Evolutionary conservation across 2,113 vertebrate species (phyloP).

Genomic region (Marmota flaviventris): DNA sequence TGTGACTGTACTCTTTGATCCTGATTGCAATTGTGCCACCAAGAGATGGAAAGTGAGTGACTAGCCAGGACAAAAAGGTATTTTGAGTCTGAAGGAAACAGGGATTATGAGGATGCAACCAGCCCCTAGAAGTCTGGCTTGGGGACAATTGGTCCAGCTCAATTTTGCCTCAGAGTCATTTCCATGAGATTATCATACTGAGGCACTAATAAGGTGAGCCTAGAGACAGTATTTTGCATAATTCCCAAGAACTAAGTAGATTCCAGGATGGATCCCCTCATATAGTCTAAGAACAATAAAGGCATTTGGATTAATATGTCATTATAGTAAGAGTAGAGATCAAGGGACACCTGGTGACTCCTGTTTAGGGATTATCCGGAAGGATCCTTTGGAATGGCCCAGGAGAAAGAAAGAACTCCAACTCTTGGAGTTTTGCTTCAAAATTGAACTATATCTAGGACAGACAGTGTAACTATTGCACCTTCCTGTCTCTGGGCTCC

Average conservation of each 20-base stretch:
- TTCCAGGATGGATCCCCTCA: neutral
- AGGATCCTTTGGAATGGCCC: neutral
- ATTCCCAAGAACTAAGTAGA: constrained; percentile 58
- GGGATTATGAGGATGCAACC: neutral
- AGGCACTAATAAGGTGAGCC: constrained; percentile 57
- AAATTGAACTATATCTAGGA: neutral
- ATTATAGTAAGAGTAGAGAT: neutral
- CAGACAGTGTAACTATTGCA: neutral
- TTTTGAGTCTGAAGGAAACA: neutral
- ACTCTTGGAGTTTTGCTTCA: neutral
- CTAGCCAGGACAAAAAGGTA: neutral
- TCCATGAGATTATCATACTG: constrained; percentile 65
- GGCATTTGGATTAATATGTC: neutral
- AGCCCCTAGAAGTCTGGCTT: neutral
- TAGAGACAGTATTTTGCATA: constrained; percentile 72
- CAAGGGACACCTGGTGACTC: too few relatives aligned
- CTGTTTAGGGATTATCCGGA: neutral
- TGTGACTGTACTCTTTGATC: neutral
- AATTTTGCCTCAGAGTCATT: constrained; percentile 51
- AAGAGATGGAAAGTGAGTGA: neutral
- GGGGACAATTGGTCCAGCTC: neutral
- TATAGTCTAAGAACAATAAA: constrained; percentile 59
- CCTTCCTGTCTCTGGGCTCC: neutral
- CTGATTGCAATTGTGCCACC: neutral
- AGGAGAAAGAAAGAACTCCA: neutral